Evolutionary conservation across 1,140 invertebrate species (phyloP).

Genomic region (Ostrea denselamellosa): DNA sequence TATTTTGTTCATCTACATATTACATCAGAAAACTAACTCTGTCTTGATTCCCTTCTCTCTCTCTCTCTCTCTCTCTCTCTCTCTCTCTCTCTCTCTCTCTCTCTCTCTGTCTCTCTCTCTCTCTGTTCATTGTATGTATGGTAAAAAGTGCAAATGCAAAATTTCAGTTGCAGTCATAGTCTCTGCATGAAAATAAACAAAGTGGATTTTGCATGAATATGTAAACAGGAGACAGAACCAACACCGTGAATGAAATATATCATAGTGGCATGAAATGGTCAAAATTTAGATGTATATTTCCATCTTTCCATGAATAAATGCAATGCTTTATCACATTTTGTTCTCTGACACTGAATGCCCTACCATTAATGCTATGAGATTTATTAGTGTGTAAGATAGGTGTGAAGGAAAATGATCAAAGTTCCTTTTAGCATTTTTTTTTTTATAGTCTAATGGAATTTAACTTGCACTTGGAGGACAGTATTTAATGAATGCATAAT

Average conservation of each 20-base stretch:
- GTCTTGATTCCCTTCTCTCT: too few relatives aligned
- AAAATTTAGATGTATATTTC: not conserved
- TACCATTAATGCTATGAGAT: too few relatives aligned
- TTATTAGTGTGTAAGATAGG: too few relatives aligned
- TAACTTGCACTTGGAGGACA: not conserved
- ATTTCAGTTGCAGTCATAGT: not conserved
- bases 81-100: too few relatives aligned
- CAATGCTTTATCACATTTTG: not conserved
- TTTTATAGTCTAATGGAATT: not conserved
- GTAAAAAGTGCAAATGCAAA: too few relatives aligned
- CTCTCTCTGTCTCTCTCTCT: too few relatives aligned
- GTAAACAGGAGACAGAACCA: not conserved
- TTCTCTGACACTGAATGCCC: too few relatives aligned
- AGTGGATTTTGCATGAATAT: not conserved
- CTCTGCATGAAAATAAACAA: not conserved
- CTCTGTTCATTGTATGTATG: too few relatives aligned
- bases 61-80: too few relatives aligned
- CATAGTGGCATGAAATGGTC: not conserved
- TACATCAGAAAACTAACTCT: too few relatives aligned
- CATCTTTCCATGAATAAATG: not conserved
- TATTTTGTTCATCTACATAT: too few relatives aligned
- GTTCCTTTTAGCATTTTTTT: not conserved
- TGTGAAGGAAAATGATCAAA: too few relatives aligned
- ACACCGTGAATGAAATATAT: not conserved
- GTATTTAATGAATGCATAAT: conserved; percentile 5